Evolutionary conservation across 2,113 vertebrate species (phyloP), one percentile per base, ranked within the genome.

Genomic region (Orycteropus afer): DNA sequence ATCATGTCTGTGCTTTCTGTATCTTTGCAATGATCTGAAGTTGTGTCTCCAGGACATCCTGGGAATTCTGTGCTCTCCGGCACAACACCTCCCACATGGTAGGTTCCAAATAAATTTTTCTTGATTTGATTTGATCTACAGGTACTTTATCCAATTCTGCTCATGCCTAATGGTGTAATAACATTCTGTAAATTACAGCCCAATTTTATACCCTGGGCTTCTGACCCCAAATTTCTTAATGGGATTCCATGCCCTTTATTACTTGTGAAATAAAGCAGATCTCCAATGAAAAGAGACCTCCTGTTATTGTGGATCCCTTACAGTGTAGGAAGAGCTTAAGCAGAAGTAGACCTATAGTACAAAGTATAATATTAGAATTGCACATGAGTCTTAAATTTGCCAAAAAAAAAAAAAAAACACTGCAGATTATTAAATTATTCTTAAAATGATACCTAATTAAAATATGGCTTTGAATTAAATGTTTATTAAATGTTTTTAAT

Each of bases 191-290:
- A 86, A 86, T 57, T 65, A 78, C 79, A 93, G 15, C 40, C 42
- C 69, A 82, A 25, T 12, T 47, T 89, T 77, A 55, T 59, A 80
- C 29, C 53, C 81, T 87, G n/a, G 47, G 53, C n/a, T 79, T 93
- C 95, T 18, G 22, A 90, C 79, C 87, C 85, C 79, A 45, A 13
- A 77, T 96, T 94, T 95, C 51, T 32, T 82, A 79, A 49, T 86
- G 32, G 53, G 55, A 71, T 83, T 85, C 18, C 18, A 11, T 79
- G 49, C 22, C n/a, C 73, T 89, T 78, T 76, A 67, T 87, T 91
- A 73, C 59, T 89, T 95, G 69, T 83, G 89, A 94, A 90, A 82
- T 93, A 88, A 93, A 93, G 47, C 55, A n/a, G 47, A n/a, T 87
- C 69, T 84, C 84, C 61, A 7, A 2, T 81, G 40, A 67, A 89